These are phyloP conservation scores for Spea hammondii DNA, from an alignment of 2,797 vertebrate species.

Conservation along the genomic window DNA sequence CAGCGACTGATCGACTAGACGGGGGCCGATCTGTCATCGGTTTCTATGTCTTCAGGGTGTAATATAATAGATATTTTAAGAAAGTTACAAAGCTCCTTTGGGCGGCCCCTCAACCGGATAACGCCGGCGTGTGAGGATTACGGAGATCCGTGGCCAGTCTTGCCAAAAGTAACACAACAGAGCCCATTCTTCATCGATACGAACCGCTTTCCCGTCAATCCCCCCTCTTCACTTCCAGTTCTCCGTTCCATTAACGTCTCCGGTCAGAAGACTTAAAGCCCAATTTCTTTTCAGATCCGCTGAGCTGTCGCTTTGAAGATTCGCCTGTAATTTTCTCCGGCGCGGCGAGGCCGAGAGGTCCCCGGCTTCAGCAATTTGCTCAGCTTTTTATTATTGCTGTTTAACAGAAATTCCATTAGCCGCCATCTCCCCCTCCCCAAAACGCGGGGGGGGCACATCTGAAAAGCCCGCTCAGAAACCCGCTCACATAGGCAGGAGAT, in stretches of 20 bases:
- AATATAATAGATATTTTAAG: too few species aligned
- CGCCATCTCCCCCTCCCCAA: neutral
- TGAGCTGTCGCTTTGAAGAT: slow-evolving; percentile 41
- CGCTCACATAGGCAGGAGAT: slow-evolving; percentile 13
- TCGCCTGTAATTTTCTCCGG: slow-evolving; percentile 27
- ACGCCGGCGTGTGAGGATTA: too few species aligned
- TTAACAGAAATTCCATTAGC: slow-evolving; percentile 31
- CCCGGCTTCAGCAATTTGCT: neutral
- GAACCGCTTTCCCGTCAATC: neutral
- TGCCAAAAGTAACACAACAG: neutral
- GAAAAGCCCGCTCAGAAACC: neutral
- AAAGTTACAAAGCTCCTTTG: too few species aligned
- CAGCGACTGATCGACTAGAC: too few species aligned
- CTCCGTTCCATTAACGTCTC: slow-evolving; percentile 31
- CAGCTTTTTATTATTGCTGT: neutral
- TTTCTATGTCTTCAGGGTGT: too few species aligned
- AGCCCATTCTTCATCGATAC: neutral
- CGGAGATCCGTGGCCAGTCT: too few species aligned
- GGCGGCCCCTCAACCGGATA: too few species aligned
- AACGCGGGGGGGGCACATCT: slow-evolving; percentile 6
- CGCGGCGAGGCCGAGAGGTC: slow-evolving; percentile 23
- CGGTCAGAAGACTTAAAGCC: slow-evolving; percentile 23
- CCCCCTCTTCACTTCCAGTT: neutral
- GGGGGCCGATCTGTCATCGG: too few species aligned
- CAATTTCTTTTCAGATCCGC: slow-evolving; percentile 20